Evolutionary conservation across 2,113 vertebrate species (phyloP).

Genomic region (Dunckerocampus dactyliophorus): DNA sequence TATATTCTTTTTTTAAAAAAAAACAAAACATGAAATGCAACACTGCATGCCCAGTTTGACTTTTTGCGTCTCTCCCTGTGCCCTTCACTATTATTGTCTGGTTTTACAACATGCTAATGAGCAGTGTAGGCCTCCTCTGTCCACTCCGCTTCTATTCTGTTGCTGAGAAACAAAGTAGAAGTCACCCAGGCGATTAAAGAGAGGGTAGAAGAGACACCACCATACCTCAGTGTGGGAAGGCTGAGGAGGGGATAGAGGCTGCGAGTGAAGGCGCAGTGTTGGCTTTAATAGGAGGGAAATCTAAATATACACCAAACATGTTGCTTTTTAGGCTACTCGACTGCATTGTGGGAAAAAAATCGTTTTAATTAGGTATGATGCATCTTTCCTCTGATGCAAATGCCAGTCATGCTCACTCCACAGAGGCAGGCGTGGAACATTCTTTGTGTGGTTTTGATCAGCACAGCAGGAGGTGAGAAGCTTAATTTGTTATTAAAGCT

Average conservation of each 20-base stretch:
- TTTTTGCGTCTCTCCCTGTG: not conserved
- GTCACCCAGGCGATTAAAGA: conserved; percentile 49
- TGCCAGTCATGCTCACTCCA: conserved; percentile 5
- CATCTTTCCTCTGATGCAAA: not conserved
- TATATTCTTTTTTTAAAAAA: not conserved
- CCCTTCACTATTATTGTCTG: conserved; percentile 17
- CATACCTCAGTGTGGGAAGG: conserved; percentile 45
- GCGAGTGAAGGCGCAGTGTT: conserved; percentile 5
- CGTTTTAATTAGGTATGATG: not conserved
- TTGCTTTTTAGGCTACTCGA: not conserved
- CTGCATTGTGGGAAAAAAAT: not conserved
- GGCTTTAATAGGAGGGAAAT: not conserved
- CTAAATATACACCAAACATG: not conserved
- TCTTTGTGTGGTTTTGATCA: conserved; percentile 26
- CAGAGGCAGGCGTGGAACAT: conserved; percentile 22
- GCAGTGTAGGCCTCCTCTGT: conserved; percentile 40
- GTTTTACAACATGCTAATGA: conserved; percentile 70
- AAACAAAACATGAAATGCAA: not conserved
- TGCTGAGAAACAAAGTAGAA: conserved; percentile 69
- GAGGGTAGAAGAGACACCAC: conserved; percentile 17
- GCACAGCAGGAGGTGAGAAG: conserved; percentile 44
- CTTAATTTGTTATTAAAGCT: not conserved
- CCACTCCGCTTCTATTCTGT: conserved; percentile 48
- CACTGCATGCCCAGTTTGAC: not conserved
- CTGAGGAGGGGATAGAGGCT: not conserved